These are phyloP conservation scores for Bimastos eiseni DNA, from an alignment of 2,888 invertebrate genomes.

Conservation along the genomic window DNA sequence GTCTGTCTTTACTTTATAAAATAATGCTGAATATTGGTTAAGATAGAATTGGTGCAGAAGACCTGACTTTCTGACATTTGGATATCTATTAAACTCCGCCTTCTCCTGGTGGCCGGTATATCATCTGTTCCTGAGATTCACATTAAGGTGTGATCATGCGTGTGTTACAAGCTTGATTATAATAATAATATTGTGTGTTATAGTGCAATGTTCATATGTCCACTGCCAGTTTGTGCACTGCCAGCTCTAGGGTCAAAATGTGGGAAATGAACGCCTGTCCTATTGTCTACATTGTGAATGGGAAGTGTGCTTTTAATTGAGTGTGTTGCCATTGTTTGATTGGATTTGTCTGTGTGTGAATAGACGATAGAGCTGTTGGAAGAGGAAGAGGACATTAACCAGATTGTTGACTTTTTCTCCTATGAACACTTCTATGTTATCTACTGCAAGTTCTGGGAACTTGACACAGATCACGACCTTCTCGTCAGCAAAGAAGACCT, in stretches of 20 bases:
- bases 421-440: slow-evolving; percentile 99
- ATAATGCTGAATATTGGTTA: not conserved
- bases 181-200: not conserved
- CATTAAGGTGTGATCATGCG: too few species aligned
- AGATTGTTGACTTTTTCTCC: slow-evolving; percentile 76
- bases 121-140: too few species aligned
- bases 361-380: slow-evolving; percentile 75
- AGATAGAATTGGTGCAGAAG: too few species aligned
- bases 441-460: slow-evolving; percentile 99
- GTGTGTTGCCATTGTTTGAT: not conserved
- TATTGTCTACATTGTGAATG: too few species aligned
- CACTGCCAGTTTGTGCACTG: too few species aligned
- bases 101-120: too few species aligned
- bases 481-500: slow-evolving; percentile 92
- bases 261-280: too few species aligned
- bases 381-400: slow-evolving; percentile 95
- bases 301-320: too few species aligned
- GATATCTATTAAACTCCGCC: too few species aligned
- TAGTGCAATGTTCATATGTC: too few species aligned
- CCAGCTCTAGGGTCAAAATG: too few species aligned
- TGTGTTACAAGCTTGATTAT: too few species aligned
- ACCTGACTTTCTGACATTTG: not conserved
- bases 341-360: slow-evolving; percentile 58
- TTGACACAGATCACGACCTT: slow-evolving; percentile 96
- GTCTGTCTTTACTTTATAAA: not conserved